Conservation (phyloP, 2,888 invertebrate genomes). For the Nasonovia ribisnigri region DNA sequence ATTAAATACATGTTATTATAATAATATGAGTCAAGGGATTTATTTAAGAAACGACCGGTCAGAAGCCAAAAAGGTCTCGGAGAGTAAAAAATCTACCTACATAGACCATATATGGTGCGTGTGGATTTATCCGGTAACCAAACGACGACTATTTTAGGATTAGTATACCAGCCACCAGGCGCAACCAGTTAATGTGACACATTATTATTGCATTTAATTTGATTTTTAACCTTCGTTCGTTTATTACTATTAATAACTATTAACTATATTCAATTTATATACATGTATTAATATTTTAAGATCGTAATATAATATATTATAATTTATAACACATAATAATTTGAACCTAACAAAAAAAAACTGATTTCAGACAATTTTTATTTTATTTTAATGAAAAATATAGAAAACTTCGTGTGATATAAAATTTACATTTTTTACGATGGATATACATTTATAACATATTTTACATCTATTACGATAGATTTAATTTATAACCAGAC, state of each 20-base stretch:
- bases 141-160: conserved; percentile 60
- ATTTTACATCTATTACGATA: neutral
- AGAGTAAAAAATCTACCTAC: conserved; percentile 46
- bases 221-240: conserved; percentile 21
- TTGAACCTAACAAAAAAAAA: neutral
- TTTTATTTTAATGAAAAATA: neutral
- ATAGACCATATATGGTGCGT: conserved; percentile 54
- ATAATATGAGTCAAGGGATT: conserved; percentile 53
- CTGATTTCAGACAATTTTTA: neutral
- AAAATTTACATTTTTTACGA: neutral
- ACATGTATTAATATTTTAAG: neutral
- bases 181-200: conserved; percentile 52
- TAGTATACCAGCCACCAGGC: conserved; percentile 19
- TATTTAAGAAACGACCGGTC: conserved; percentile 54
- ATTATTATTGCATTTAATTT: conserved; percentile 43
- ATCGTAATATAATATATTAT: neutral
- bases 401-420: neutral
- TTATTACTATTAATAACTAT: neutral
- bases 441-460: no score
- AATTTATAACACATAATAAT: neutral
- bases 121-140: conserved; percentile 46
- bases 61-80: conserved; percentile 7
- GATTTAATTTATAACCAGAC: neutral
- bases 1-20: conserved; percentile 40
- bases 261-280: neutral